A percentile compares a stretch with the other conserved stretches of the same genome.
phyloP scores from a whole-genome alignment of 2,797 vertebrate species.

The Molossus molossus region DNA sequence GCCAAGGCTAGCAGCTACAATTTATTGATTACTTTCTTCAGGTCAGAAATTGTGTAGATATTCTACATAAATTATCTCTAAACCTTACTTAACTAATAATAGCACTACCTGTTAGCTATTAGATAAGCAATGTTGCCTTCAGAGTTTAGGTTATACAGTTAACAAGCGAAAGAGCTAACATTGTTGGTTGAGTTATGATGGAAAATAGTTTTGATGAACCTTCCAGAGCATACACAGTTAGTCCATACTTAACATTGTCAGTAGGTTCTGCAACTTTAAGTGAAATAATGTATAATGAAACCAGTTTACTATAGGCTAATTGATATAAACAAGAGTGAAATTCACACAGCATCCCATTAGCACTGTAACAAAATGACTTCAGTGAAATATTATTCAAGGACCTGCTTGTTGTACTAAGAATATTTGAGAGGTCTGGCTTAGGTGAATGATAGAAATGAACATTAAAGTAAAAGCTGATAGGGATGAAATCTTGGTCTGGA shows the following conservation, averaged over 20 bases:
- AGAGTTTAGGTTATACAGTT: not conserved
- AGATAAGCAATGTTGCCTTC: slow-evolving; percentile 4
- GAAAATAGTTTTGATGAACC: slow-evolving; percentile 28
- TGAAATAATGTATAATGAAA: not conserved
- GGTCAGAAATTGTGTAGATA: not conserved
- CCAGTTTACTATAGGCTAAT: not conserved
- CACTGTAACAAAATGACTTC: not conserved
- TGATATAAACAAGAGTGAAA: not conserved
- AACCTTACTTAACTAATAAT: slow-evolving; percentile 2
- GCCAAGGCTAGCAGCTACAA: not conserved
- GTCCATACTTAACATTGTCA: not conserved
- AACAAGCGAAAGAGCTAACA: not conserved
- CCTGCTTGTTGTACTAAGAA: not conserved
- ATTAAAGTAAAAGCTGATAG: slow-evolving; percentile 10
- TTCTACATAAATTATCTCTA: slow-evolving; percentile 46
- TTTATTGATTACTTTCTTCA: slow-evolving; percentile 25
- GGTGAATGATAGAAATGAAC: slow-evolving; percentile 7
- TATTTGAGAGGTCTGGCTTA: slow-evolving; percentile 36
- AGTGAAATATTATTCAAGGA: not conserved
- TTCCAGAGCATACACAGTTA: not conserved
- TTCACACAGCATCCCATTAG: not conserved
- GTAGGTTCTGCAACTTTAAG: not conserved
- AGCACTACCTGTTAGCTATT: slow-evolving; percentile 27
- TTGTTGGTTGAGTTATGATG: slow-evolving; percentile 14
- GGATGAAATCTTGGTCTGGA: slow-evolving; percentile 41